Percentiles rank a stretch among this genome's conserved stretches.
Conservation (phyloP, 2,797 vertebrate species). For the Gallinago solitaria region DNA sequence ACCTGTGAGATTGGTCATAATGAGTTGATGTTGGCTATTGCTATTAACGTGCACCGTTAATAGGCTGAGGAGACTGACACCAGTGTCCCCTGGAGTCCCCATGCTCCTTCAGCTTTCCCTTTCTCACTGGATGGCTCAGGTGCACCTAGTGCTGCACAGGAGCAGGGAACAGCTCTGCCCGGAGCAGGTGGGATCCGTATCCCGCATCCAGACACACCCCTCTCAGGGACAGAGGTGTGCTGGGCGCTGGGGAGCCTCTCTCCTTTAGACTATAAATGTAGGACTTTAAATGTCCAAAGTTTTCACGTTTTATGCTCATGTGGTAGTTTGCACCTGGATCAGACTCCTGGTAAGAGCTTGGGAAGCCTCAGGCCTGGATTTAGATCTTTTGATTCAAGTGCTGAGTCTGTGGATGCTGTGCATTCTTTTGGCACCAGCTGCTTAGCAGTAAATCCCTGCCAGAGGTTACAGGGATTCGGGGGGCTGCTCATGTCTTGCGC, state of each 20-base stretch:
- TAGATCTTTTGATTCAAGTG: not conserved
- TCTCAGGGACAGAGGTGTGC: not conserved
- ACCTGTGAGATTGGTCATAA: not conserved
- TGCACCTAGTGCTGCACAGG: not conserved
- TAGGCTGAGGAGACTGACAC: not conserved
- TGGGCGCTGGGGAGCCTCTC: not conserved
- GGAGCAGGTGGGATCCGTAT: rapidly evolving
- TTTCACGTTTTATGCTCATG: not conserved
- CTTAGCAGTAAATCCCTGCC: constrained; percentile 6
- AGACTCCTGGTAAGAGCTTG: not conserved
- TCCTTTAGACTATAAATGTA: not conserved
- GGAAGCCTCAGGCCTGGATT: constrained; percentile 7
- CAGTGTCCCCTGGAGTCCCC: not conserved
- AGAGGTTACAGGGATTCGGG: not conserved
- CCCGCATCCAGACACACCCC: rapidly evolving
- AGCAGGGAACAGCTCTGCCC: not conserved
- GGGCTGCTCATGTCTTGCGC: not conserved
- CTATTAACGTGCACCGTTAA: not conserved
- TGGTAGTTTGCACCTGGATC: not conserved
- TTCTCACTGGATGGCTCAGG: not conserved
- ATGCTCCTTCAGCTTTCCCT: not conserved
- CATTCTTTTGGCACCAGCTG: not conserved
- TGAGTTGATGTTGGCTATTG: not conserved
- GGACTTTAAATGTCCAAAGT: not conserved
- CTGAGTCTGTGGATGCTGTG: not conserved